Percentiles rank a stretch among this genome's conserved stretches.
These are phyloP conservation scores for Agriotes lineatus DNA, from an alignment of 2,888 invertebrate genomes.

Conservation along the genomic window DNA sequence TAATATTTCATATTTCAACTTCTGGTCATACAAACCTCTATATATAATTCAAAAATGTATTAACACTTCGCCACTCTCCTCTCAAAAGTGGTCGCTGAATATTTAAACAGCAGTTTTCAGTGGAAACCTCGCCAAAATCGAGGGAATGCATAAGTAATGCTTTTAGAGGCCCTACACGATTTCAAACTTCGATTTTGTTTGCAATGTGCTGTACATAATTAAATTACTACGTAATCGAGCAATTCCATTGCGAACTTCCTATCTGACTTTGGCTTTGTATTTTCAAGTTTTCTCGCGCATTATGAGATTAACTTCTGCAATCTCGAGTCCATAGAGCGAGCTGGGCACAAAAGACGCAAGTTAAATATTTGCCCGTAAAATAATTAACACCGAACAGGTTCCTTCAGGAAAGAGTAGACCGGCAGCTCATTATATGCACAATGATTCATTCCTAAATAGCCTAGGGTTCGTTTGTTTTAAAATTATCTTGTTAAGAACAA, in stretches of 20 bases:
- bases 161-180: conserved; percentile 42
- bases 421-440: too few species aligned
- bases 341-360: too few species aligned
- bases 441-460: too few species aligned
- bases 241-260: neutral
- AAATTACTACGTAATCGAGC: conserved; percentile 19
- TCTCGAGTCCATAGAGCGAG: too few species aligned
- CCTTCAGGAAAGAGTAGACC: too few species aligned
- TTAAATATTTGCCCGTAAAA: too few species aligned
- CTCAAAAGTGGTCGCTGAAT: conserved; percentile 37
- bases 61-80: conserved; percentile 22
- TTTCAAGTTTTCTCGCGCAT: neutral
- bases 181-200: conserved; percentile 40
- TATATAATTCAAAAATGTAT: conserved; percentile 13
- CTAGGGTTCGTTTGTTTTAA: too few species aligned
- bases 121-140: conserved; percentile 43
- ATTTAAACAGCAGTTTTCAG: conserved; percentile 44
- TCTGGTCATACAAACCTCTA: neutral
- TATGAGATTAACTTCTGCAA: neutral
- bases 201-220: conserved; percentile 32
- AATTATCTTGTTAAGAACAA: too few species aligned
- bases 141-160: conserved; percentile 49
- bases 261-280: neutral
- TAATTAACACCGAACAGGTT: neutral
- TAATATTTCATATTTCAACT: too few species aligned